Evolutionary conservation across 2,797 vertebrate genomes (phyloP).

Genomic region (Esox lucius): DNA sequence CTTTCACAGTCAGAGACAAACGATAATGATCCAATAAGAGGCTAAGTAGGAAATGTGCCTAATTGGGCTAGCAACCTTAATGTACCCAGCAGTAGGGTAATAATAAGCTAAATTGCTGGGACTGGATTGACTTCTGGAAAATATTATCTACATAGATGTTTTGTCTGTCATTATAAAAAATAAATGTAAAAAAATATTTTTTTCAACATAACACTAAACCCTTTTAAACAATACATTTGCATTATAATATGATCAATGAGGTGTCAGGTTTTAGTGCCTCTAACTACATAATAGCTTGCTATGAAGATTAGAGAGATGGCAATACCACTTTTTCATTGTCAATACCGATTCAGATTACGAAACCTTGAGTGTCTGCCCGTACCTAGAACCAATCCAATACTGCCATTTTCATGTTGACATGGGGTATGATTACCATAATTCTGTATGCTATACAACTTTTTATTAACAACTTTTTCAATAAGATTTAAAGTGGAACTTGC

Average conservation of each 20-base stretch:
- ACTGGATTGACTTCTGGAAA: conserved; percentile 20
- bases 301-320: background rate
- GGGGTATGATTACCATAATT: no score
- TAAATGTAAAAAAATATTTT: no score
- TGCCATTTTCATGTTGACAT: no score
- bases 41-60: conserved; percentile 38
- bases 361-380: no score
- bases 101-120: conserved; percentile 45
- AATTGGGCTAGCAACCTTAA: conserved; percentile 51
- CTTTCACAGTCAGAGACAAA: conserved; percentile 33
- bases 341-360: no score
- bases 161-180: background rate
- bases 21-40: conserved; percentile 31
- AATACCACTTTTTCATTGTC: no score
- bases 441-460: no score
- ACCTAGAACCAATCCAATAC: no score
- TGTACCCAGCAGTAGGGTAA: conserved; percentile 50
- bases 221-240: background rate
- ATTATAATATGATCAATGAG: background rate
- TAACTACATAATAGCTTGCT: background rate
- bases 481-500: no score
- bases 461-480: no score
- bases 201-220: background rate
- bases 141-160: background rate
- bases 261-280: background rate